Conservation (phyloP, 37 sponge, comb jelly and placozoan species). For the Spongilla lacustris region DNA sequence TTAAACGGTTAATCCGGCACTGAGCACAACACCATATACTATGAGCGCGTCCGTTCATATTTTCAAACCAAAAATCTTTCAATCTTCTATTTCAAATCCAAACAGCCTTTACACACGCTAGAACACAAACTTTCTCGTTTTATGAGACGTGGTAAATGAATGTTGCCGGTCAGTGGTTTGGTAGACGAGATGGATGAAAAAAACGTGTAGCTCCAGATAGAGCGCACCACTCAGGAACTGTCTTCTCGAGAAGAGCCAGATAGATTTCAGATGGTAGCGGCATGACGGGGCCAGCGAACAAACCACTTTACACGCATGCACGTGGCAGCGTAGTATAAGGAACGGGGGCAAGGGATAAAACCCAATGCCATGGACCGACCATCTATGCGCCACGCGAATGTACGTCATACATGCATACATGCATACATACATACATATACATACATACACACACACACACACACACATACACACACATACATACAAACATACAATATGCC, state of each 20-base stretch:
- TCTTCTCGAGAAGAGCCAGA: background rate
- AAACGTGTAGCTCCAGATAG: slow-evolving; percentile 1
- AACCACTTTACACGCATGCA: background rate
- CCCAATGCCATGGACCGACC: background rate
- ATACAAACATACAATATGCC: slow-evolving; percentile 5
- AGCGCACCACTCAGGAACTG: slow-evolving; percentile 1
- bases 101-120: background rate
- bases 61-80: background rate
- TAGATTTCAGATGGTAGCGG: background rate
- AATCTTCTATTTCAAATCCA: background rate
- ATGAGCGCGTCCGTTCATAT: background rate
- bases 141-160: background rate
- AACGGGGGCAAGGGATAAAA: background rate
- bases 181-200: background rate
- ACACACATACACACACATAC: slow-evolving; percentile 15
- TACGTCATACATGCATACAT: slow-evolving; percentile 8
- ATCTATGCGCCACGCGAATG: slow-evolving; percentile 1
- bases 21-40: background rate
- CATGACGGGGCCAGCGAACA: background rate
- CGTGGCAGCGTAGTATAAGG: background rate
- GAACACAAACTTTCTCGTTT: background rate
- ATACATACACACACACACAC: slow-evolving; percentile 7
- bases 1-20: too few species aligned
- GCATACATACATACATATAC: slow-evolving; percentile 15
- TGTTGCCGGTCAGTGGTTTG: slow-evolving; percentile 1